phyloP scores from a whole-genome alignment of 2,888 invertebrate genomes.

The Taenaris catops region DNA sequence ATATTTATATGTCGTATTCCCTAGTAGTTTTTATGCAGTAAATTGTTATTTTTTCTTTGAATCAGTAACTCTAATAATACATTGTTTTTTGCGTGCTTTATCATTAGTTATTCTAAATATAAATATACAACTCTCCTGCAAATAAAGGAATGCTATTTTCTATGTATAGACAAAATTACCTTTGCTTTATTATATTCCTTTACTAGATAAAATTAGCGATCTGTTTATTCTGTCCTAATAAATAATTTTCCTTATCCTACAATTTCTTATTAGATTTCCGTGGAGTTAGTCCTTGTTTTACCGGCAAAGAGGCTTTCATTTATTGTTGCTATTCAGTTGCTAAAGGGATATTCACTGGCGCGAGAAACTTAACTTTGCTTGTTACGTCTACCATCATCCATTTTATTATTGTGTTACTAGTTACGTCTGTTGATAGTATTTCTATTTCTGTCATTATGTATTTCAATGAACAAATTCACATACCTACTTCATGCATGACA shows the following conservation, averaged over 20 bases:
- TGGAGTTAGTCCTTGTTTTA: slow-evolving; percentile 40
- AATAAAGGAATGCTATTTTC: no score
- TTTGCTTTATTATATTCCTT: no score
- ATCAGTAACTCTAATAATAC: no score
- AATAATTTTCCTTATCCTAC: slow-evolving; percentile 66
- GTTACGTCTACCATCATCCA: slow-evolving; percentile 42
- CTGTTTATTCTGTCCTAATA: slow-evolving; percentile 65
- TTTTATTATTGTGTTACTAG: slow-evolving; percentile 38
- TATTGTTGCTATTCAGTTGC: slow-evolving; percentile 68
- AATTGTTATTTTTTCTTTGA: no score
- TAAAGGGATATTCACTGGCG: slow-evolving; percentile 52
- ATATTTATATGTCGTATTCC: no score
- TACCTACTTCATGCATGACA: no score
- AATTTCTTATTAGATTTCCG: slow-evolving; percentile 67
- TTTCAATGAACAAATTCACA: no score
- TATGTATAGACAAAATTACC: no score
- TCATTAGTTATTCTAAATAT: no score
- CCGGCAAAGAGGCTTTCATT: slow-evolving; percentile 40
- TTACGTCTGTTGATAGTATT: slow-evolving; percentile 10
- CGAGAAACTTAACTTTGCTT: slow-evolving; percentile 60
- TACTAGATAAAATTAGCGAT: slow-evolving; percentile 23
- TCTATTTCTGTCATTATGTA: slow-evolving; percentile 1
- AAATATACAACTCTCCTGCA: no score
- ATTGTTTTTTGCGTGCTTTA: no score
- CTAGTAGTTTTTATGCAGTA: no score